A percentile compares a stretch with the other conserved stretches of the same genome.
Conservation (phyloP, 2,797 vertebrate genomes). For the Triplophysa bombifrons region DNA sequence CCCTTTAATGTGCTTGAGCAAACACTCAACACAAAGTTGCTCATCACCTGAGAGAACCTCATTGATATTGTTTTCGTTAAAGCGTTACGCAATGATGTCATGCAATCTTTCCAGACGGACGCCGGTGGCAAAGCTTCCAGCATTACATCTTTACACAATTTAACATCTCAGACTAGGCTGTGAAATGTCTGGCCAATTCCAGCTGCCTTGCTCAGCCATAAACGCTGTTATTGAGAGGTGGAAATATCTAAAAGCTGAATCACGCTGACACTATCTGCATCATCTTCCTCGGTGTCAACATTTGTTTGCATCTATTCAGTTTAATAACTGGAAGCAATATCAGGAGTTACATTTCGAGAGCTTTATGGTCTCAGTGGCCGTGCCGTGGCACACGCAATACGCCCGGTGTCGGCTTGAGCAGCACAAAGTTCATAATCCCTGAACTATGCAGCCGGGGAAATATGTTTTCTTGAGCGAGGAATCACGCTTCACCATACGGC, state of each 20-base stretch:
- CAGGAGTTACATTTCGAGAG: neutral
- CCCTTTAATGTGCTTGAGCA: neutral
- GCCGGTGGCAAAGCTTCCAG: conserved; percentile 1
- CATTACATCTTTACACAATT: conserved; percentile 1
- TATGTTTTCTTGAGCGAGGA: neutral
- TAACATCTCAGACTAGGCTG: conserved; percentile 19
- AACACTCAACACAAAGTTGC: neutral
- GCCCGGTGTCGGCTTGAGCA: neutral
- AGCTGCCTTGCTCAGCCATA: conserved; percentile 6
- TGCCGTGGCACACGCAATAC: neutral
- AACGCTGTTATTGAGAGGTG: conserved; percentile 40
- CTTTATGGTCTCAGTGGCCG: neutral
- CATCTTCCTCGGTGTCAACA: conserved; percentile 9
- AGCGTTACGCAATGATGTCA: neutral
- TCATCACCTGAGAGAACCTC: neutral
- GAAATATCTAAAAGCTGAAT: conserved; percentile 31
- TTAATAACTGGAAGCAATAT: conserved; percentile 6
- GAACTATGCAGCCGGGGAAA: neutral
- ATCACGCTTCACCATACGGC: neutral
- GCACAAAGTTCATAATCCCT: neutral
- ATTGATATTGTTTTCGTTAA: neutral
- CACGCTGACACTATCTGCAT: conserved; percentile 32
- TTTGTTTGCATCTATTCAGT: neutral
- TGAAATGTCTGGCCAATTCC: conserved; percentile 28
- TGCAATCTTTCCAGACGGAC: neutral